Evolutionary conservation across 2,797 vertebrate species (phyloP).

Genomic region (Crenuchus spilurus): DNA sequence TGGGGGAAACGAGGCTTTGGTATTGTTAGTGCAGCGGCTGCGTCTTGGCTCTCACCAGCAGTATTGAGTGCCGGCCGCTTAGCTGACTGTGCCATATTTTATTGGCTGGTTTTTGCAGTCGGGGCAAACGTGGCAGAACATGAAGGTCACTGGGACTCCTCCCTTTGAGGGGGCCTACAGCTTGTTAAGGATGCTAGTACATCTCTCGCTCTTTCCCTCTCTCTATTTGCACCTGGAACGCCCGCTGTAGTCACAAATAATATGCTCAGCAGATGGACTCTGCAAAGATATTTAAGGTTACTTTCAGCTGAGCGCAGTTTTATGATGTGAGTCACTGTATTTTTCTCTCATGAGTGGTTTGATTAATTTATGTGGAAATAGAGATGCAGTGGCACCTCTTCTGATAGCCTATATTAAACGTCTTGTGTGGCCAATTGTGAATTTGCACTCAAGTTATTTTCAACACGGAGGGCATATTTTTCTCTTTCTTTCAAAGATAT

Average conservation of each 20-base stretch:
- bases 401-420: neutral
- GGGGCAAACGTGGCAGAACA: neutral
- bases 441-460: neutral
- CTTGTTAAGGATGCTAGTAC: neutral
- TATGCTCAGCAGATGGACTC: neutral
- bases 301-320: neutral
- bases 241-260: neutral
- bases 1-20: constrained; percentile 1
- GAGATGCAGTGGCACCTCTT: neutral
- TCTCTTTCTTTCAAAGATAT: neutral
- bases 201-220: neutral
- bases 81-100: constrained; percentile 29
- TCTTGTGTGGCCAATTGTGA: neutral
- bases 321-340: neutral
- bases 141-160: neutral
- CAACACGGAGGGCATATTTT: neutral
- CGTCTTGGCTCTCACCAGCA: neutral
- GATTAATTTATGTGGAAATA: neutral
- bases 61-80: neutral
- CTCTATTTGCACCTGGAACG: constrained; percentile 8
- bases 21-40: neutral
- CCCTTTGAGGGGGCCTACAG: neutral
- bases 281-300: neutral
- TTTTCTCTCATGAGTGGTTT: neutral
- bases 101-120: constrained; percentile 11